phyloP scores from a whole-genome alignment of 2,888 invertebrate genomes.

The Drosophila histrio region DNA sequence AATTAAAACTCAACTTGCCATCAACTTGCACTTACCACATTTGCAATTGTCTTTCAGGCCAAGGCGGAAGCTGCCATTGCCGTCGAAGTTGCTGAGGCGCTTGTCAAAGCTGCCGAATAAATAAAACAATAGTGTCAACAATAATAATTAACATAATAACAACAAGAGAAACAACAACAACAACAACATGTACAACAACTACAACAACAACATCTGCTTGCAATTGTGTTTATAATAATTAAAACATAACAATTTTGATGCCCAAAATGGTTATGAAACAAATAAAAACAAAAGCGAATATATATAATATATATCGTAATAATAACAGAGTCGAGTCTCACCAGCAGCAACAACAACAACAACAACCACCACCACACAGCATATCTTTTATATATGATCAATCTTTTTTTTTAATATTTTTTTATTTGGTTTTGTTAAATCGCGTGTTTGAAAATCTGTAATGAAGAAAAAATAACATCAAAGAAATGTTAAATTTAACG shows the following conservation, averaged over 20 bases:
- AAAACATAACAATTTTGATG: slow-evolving; percentile 53
- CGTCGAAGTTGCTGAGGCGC: slow-evolving; percentile 96
- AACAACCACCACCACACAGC: slow-evolving; percentile 2
- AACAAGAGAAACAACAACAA: slow-evolving; percentile 22
- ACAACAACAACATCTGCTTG: slow-evolving; percentile 31
- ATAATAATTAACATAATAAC: slow-evolving; percentile 32
- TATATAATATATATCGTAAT: slow-evolving; percentile 57
- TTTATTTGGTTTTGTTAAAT: slow-evolving; percentile 18
- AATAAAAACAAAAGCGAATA: slow-evolving; percentile 67
- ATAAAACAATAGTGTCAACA: slow-evolving; percentile 26
- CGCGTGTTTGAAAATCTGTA: slow-evolving; percentile 20
- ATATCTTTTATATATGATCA: slow-evolving; percentile 16
- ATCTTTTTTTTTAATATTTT: slow-evolving; percentile 9
- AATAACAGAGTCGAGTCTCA: slow-evolving; percentile 29
- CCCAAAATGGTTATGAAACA: slow-evolving; percentile 67
- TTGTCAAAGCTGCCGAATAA: slow-evolving; percentile 92
- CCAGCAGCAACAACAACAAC: slow-evolving; percentile 4
- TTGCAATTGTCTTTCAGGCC: slow-evolving; percentile 85
- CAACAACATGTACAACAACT: slow-evolving; percentile 29
- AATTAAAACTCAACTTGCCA: background rate
- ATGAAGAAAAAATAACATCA: slow-evolving; percentile 2
- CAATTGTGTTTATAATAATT: slow-evolving; percentile 61
- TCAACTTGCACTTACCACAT: background rate
- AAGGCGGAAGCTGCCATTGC: slow-evolving; percentile 96
- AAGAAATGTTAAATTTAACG: slow-evolving; percentile 34